phyloP scores from a whole-genome alignment of 2,113 vertebrate genomes.

The Lucifuga dentata region DNA sequence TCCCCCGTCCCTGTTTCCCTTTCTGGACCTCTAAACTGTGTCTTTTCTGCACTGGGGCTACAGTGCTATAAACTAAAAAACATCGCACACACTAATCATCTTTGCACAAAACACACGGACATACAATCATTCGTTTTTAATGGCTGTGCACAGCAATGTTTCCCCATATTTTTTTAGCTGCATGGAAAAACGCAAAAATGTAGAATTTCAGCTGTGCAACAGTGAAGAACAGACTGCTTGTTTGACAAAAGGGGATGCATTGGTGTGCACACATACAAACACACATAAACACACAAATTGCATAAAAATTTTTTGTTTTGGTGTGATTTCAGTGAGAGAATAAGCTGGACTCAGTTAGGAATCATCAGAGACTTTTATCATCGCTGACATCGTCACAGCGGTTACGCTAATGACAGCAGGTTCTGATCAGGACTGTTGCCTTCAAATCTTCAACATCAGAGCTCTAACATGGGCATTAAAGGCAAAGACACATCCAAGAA shows the following conservation, averaged over 20 bases:
- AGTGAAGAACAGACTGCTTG: no score
- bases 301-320: no score
- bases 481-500: neutral
- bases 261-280: conserved; percentile 35
- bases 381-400: neutral
- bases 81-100: conserved; percentile 39
- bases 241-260: conserved; percentile 24
- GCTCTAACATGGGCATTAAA: conserved; percentile 9
- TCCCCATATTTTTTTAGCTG: conserved; percentile 25
- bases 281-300: conserved; percentile 16
- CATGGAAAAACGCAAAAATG: conserved; percentile 30
- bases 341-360: conserved; percentile 2
- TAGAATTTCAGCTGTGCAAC: conserved; percentile 14
- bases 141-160: conserved; percentile 30
- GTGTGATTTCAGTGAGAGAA: conserved; percentile 12
- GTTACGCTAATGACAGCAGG: conserved; percentile 19
- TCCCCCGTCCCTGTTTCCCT: conserved; percentile 12
- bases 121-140: conserved; percentile 26
- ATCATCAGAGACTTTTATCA: conserved; percentile 1
- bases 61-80: conserved; percentile 43
- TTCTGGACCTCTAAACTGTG: conserved; percentile 78
- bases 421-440: conserved; percentile 45
- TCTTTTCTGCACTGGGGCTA: conserved; percentile 56
- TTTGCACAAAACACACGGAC: conserved; percentile 47
- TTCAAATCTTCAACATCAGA: conserved; percentile 11